Conservation (phyloP, 2,888 invertebrate genomes). For the Dynastes hyllus region DNA sequence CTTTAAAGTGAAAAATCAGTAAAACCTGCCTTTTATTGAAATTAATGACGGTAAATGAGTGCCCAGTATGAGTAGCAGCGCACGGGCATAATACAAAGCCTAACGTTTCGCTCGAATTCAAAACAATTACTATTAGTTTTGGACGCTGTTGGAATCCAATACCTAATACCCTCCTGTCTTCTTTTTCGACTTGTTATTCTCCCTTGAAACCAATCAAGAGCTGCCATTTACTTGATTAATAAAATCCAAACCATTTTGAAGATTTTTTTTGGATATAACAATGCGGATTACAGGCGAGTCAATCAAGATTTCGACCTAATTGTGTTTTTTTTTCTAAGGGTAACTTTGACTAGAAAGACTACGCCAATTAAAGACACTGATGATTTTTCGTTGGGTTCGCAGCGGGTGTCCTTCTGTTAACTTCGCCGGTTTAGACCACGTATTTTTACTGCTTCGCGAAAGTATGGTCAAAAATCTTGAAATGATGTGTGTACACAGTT, state of each 20-base stretch:
- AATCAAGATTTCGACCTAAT: neutral
- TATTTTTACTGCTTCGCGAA: neutral
- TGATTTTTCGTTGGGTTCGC: slow-evolving; percentile 33
- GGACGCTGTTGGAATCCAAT: slow-evolving; percentile 56
- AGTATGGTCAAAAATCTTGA: too few relatives aligned
- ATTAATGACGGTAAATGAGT: slow-evolving; percentile 59
- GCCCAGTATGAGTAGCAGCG: slow-evolving; percentile 58
- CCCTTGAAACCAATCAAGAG: slow-evolving; percentile 56
- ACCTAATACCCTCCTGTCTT: slow-evolving; percentile 45
- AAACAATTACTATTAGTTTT: slow-evolving; percentile 58
- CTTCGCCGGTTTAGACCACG: neutral
- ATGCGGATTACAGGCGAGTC: neutral
- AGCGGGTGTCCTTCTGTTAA: slow-evolving; percentile 14
- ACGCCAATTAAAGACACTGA: slow-evolving; percentile 42
- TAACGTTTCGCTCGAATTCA: slow-evolving; percentile 49
- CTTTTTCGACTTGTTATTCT: neutral
- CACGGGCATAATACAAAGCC: slow-evolving; percentile 47
- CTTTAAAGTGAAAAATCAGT: slow-evolving; percentile 21
- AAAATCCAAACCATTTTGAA: slow-evolving; percentile 50
- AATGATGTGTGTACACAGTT: too few relatives aligned
- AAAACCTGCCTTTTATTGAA: slow-evolving; percentile 51
- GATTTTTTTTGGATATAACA: neutral
- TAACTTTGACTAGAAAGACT: slow-evolving; percentile 51
- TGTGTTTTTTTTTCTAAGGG: neutral
- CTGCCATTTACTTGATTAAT: slow-evolving; percentile 58